Evolutionary conservation across 2,113 vertebrate genomes (phyloP).

Genomic region (Syngnathus floridae): DNA sequence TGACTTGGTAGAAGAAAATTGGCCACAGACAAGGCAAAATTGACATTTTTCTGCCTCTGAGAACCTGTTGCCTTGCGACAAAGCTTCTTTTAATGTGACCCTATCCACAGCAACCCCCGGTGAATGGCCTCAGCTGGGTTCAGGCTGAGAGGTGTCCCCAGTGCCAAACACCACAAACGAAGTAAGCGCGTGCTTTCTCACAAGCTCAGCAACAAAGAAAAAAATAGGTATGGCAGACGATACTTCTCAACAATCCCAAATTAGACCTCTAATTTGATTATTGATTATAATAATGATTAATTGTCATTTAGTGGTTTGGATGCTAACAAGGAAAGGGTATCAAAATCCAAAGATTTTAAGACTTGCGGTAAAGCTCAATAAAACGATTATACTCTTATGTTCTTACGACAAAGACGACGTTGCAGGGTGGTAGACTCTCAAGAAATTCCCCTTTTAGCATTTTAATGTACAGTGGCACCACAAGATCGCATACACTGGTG

Average conservation of each 20-base stretch:
- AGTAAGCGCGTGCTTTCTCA: constrained; percentile 4
- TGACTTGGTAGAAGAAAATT: constrained; percentile 68
- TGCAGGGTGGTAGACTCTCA: constrained; percentile 33
- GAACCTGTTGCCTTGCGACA: constrained; percentile 82
- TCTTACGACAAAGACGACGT: constrained; percentile 44
- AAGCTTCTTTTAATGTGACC: constrained; percentile 73
- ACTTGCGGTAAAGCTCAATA: constrained; percentile 40
- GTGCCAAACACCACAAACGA: constrained; percentile 67
- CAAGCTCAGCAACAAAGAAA: background rate
- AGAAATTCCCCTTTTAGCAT: constrained; percentile 28
- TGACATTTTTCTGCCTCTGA: constrained; percentile 75
- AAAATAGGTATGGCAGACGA: too few relatives aligned
- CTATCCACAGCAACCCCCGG: constrained; percentile 48
- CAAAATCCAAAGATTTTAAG: constrained; percentile 19
- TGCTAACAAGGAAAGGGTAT: constrained; percentile 12
- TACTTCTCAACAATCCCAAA: too few relatives aligned
- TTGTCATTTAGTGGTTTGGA: constrained; percentile 31
- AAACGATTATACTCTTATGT: constrained; percentile 48
- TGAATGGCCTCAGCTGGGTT: constrained; percentile 62
- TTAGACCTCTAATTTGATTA: background rate
- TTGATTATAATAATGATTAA: background rate
- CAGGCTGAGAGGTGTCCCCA: constrained; percentile 56
- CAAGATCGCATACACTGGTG: background rate
- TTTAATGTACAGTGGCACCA: constrained; percentile 9
- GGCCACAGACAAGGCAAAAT: constrained; percentile 59